Evolutionary conservation across 2,888 invertebrate genomes (phyloP).

Genomic region (Heliconius erato): DNA sequence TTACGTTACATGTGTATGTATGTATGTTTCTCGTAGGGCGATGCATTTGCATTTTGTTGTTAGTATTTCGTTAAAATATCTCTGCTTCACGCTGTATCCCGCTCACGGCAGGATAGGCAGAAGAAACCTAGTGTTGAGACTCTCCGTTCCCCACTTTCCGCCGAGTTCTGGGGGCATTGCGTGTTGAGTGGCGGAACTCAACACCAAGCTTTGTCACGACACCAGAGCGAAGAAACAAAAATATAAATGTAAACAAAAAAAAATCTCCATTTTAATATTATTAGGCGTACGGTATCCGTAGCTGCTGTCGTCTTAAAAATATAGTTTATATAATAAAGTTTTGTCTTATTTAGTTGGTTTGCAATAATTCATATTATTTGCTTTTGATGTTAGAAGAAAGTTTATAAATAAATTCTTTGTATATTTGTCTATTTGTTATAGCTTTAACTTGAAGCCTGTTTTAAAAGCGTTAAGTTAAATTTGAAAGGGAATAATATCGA

Average conservation of each 20-base stretch:
- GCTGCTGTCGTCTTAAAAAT: background rate
- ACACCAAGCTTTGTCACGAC: too few relatives aligned
- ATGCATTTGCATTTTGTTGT: background rate
- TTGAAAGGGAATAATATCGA: conserved; percentile 72
- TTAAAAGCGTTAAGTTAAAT: conserved; percentile 42
- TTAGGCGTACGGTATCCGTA: background rate
- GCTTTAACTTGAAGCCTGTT: conserved; percentile 7
- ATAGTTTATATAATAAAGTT: background rate
- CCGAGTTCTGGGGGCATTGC: too few relatives aligned
- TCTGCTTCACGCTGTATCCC: background rate
- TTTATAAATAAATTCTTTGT: background rate
- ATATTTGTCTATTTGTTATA: conserved; percentile 2
- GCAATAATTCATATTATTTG: background rate
- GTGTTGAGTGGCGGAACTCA: too few relatives aligned
- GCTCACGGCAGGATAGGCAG: too few relatives aligned
- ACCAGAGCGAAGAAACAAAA: too few relatives aligned
- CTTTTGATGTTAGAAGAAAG: background rate
- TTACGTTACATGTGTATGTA: conserved; percentile 3
- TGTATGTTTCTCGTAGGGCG: background rate
- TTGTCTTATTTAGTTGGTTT: background rate
- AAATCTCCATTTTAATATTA: background rate
- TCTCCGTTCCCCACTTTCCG: too few relatives aligned
- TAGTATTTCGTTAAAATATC: background rate
- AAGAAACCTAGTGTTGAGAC: too few relatives aligned
- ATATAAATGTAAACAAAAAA: too few relatives aligned